phyloP scores from a whole-genome alignment of 2,888 invertebrate species.

The Eubasilissa splendida region DNA sequence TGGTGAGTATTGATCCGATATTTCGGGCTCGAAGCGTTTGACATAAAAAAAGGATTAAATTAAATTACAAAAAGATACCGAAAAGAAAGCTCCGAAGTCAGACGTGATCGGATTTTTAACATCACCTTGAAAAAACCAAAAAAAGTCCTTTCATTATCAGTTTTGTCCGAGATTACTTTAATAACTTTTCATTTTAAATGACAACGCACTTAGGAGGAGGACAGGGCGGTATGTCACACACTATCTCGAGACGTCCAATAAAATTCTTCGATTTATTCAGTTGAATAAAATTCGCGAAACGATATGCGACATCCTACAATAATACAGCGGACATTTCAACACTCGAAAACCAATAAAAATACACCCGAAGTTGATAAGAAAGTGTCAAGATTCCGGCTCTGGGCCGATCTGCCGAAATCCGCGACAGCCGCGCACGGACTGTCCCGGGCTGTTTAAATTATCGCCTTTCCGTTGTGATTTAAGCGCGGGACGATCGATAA shows the following conservation, averaged over 20 bases:
- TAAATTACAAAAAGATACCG: too few species aligned
- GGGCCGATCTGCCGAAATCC: constrained; percentile 2
- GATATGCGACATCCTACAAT: constrained; percentile 45
- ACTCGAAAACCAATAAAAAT: constrained; percentile 42
- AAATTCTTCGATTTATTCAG: constrained; percentile 56
- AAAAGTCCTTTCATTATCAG: constrained; percentile 25
- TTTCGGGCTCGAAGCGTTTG: too few species aligned
- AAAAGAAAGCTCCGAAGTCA: too few species aligned
- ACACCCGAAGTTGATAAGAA: constrained; percentile 36
- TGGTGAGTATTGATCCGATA: too few species aligned
- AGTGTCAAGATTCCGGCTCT: background rate
- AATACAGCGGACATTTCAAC: constrained; percentile 36
- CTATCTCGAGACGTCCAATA: constrained; percentile 57
- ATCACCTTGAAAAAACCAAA: background rate
- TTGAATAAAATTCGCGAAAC: constrained; percentile 47
- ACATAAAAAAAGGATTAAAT: too few species aligned
- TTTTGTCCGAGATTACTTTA: constrained; percentile 27
- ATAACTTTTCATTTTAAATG: constrained; percentile 57
- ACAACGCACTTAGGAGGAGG: constrained; percentile 57
- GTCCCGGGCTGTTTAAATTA: background rate
- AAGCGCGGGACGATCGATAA: too few species aligned
- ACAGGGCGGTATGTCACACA: constrained; percentile 53
- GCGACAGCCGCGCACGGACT: background rate
- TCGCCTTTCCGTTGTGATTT: too few species aligned
- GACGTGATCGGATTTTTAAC: background rate